Conservation (phyloP, 1,140 invertebrate genomes). For the Drosophila novamexicana region DNA sequence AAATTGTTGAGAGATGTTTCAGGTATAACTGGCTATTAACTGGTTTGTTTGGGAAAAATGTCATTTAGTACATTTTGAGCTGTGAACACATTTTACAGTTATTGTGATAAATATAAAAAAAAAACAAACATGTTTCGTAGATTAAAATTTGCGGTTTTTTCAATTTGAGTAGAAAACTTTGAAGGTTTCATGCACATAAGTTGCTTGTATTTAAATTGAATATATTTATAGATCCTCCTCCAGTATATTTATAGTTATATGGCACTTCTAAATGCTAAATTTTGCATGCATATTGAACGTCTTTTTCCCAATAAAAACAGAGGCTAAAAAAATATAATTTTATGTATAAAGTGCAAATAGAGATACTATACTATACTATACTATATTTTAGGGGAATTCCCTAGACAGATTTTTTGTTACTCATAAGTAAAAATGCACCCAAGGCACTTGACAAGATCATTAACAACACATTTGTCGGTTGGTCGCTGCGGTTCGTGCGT, state of each 20-base stretch:
- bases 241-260: too few relatives aligned
- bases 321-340: too few relatives aligned
- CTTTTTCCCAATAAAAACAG: too few relatives aligned
- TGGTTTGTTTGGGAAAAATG: slow-evolving; percentile 22
- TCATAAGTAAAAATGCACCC: slow-evolving; percentile 39
- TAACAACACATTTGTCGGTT: slow-evolving; percentile 53
- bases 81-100: background rate
- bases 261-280: too few relatives aligned
- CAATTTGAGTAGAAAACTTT: background rate
- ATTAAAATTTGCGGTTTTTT: background rate
- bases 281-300: too few relatives aligned
- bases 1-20: slow-evolving; percentile 2
- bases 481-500: slow-evolving; percentile 8
- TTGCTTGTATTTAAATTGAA: background rate
- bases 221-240: too few relatives aligned
- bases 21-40: slow-evolving; percentile 26
- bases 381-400: background rate
- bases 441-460: slow-evolving; percentile 59
- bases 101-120: background rate
- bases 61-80: background rate
- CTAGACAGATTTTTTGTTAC: background rate
- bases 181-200: too few relatives aligned
- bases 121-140: background rate
- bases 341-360: too few relatives aligned
- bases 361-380: too few relatives aligned